Base-by-base conservation (phyloP, 2,797 vertebrate genomes). In the Lagorchestes hirsutus region DNA sequence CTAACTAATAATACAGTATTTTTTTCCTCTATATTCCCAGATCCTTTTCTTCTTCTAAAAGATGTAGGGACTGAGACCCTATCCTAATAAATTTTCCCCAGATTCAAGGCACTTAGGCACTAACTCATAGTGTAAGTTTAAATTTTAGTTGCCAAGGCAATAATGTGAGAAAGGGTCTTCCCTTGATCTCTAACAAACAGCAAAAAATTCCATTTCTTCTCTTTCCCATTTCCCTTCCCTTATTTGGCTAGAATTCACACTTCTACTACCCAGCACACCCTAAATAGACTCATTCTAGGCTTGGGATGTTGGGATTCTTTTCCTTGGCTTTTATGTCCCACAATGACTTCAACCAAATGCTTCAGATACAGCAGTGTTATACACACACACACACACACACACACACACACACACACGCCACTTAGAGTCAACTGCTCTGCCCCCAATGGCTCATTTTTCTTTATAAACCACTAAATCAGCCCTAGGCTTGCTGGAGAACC, bases 401-500 rank as follows among this genome's bases (percentile, higher is more conserved):
- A 74, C 62, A 74, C 34, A 74, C 59, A 62, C 34, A 67, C 34
- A 67, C 62, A 67, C n/a, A 74, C 16, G 24, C 13, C 46, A 93
- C 93, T 50, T 8, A 0, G 0, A 82, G 52, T n/a, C 74, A 74
- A 62, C 3, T 29, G 46, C 11, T 52, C 27, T 34, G 54, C n/a
- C 9, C 0, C 5, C 46, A 18, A n/a, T 34, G 91, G 93, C 52
- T 9, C 18, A n/a, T 90, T 74, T 91, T 34, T 82, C 54, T 9
- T 67, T 40, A 57, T 5, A 9, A 93, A 24, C 1, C 74, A 82
- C 40, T 82, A 46, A 46, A 82, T 82, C n/a, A 40, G 62, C 54
- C 92, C 59, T 29, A 0, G 4, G 16, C 93, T 90, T 94, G 94
- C 52, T 93, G 10, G 4, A 90, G 97, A 96, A 93, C 46, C 46